Conservation (phyloP, 1,140 invertebrate genomes). For the Aphelinus certus region DNA sequence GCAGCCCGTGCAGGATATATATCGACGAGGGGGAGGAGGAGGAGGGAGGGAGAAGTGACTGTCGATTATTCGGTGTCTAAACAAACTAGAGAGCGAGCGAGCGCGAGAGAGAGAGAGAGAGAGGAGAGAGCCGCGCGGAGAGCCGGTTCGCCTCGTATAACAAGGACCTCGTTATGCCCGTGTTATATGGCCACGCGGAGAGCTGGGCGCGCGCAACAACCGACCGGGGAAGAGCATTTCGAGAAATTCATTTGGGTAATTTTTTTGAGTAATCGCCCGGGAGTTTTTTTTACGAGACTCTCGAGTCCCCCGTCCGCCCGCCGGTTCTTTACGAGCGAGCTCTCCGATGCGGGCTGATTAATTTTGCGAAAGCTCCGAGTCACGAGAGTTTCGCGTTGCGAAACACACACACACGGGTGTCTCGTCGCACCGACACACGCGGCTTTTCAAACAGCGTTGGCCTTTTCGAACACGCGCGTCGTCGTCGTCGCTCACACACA, state of each 20-base stretch:
- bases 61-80: slow-evolving; percentile 66
- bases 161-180: slow-evolving; percentile 64
- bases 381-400: too few species aligned
- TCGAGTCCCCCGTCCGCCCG: not conserved
- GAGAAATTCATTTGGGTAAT: slow-evolving; percentile 38
- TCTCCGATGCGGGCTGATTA: not conserved
- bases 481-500: too few species aligned
- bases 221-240: slow-evolving; percentile 4
- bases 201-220: not conserved
- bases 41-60: slow-evolving; percentile 48
- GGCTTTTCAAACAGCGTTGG: too few species aligned
- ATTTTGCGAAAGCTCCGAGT: not conserved
- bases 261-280: slow-evolving; percentile 34
- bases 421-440: too few species aligned
- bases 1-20: too few species aligned
- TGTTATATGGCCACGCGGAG: slow-evolving; percentile 56
- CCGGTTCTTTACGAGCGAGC: not conserved
- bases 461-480: too few species aligned
- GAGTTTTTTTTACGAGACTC: slow-evolving; percentile 19
- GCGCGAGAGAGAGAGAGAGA: slow-evolving; percentile 14
- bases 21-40: not conserved
- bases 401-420: too few species aligned
- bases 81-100: slow-evolving; percentile 57
- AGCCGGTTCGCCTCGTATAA: slow-evolving; percentile 51
- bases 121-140: slow-evolving; percentile 6